Evolutionary conservation across 2,113 vertebrate genomes (phyloP).

Genomic region (Oncorhynchus gorbuscha): DNA sequence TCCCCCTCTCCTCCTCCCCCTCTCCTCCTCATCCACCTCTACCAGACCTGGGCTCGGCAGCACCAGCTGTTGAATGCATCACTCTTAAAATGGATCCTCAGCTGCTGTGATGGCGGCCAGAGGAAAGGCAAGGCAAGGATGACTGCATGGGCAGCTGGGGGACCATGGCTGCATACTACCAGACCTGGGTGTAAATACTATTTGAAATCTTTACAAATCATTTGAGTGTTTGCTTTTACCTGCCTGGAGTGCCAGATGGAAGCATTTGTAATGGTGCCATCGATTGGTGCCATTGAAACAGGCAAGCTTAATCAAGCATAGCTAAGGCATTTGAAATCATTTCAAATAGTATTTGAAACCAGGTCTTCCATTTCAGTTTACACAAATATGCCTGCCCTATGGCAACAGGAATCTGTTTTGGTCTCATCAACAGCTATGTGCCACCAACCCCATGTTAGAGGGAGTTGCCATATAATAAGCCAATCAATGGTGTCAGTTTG

Average conservation of each 20-base stretch:
- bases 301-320: too few relatives aligned
- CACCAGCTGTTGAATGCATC: conserved; percentile 70
- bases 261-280: too few relatives aligned
- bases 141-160: conserved; percentile 50
- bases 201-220: too few relatives aligned
- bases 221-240: too few relatives aligned
- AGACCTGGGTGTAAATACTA: background rate
- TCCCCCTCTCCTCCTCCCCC: conserved; percentile 1
- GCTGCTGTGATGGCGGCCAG: conserved; percentile 57
- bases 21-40: conserved; percentile 16
- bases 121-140: conserved; percentile 22
- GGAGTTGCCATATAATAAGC: conserved; percentile 46
- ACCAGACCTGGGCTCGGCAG: conserved; percentile 47
- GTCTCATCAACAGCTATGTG: too few relatives aligned
- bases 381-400: background rate
- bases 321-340: too few relatives aligned
- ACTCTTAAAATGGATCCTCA: conserved; percentile 67
- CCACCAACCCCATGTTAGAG: conserved; percentile 29
- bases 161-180: conserved; percentile 28
- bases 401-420: too few relatives aligned
- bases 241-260: too few relatives aligned
- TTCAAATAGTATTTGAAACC: too few relatives aligned
- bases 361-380: too few relatives aligned
- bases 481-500: conserved; percentile 50
- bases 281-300: too few relatives aligned